Evolutionary conservation across 2,113 vertebrate genomes (phyloP).

Genomic region (Trichomycterus rosablanca): DNA sequence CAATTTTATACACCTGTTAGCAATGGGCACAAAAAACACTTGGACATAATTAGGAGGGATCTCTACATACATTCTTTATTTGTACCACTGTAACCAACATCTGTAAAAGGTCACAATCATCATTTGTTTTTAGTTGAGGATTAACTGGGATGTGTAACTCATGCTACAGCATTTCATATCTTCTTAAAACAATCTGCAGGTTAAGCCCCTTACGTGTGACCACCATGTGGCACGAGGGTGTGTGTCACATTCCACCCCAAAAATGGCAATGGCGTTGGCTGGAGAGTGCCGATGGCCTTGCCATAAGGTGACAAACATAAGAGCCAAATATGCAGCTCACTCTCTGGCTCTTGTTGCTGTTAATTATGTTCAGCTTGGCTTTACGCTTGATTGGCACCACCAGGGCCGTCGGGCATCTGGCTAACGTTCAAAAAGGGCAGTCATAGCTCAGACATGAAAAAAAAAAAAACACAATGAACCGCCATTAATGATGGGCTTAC

Average conservation of each 20-base stretch:
- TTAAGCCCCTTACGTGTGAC: constrained; percentile 11
- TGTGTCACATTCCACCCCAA: constrained; percentile 45
- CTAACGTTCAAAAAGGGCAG: constrained; percentile 1
- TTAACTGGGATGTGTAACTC: too few relatives aligned
- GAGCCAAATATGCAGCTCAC: constrained; percentile 33
- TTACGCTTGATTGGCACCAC: constrained; percentile 25
- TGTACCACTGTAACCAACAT: too few relatives aligned
- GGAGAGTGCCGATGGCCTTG: not conserved
- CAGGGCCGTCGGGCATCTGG: constrained; percentile 17
- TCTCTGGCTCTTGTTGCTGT: constrained; percentile 10
- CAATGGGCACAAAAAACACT: too few relatives aligned
- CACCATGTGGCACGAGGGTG: constrained; percentile 3
- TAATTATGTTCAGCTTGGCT: constrained; percentile 16
- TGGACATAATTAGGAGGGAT: too few relatives aligned
- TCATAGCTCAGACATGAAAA: constrained; percentile 27
- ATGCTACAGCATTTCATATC: too few relatives aligned
- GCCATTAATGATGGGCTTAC: not conserved
- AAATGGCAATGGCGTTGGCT: constrained; percentile 32
- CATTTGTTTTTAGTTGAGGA: too few relatives aligned
- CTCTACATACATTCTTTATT: too few relatives aligned
- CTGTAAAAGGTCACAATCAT: too few relatives aligned
- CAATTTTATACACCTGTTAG: too few relatives aligned
- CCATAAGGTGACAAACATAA: constrained; percentile 29
- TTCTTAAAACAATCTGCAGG: not conserved
- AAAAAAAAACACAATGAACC: constrained; percentile 17